Conservation (phyloP, 2,113 vertebrate genomes). For the Dendropsophus ebraccatus region DNA sequence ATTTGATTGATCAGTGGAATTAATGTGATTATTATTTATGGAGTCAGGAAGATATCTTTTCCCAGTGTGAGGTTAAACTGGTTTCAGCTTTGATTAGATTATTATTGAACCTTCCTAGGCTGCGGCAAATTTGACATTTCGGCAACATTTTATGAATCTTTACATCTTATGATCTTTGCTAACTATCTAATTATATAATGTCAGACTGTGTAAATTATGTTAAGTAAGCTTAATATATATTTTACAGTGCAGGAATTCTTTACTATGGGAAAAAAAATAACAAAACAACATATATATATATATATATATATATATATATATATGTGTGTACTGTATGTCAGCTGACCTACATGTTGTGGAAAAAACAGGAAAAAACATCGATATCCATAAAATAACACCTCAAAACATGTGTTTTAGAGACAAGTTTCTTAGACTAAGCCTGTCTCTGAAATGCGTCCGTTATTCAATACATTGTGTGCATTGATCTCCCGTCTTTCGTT, state of each 20-base stretch:
- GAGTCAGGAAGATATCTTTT: neutral
- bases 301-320: too few species aligned
- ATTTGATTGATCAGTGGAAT: conserved; percentile 1
- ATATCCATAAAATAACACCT: too few species aligned
- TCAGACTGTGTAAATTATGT: neutral
- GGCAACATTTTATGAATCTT: neutral
- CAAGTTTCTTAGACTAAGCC: too few species aligned
- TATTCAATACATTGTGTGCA: too few species aligned
- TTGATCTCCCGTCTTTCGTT: too few species aligned
- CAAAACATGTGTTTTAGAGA: too few species aligned
- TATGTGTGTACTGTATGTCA: too few species aligned
- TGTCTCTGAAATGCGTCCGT: too few species aligned
- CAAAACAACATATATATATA: too few species aligned
- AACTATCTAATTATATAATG: conserved; percentile 2
- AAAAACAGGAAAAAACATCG: too few species aligned
- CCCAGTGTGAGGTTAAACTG: neutral
- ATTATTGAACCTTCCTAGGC: neutral
- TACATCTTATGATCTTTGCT: neutral
- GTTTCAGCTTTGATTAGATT: neutral
- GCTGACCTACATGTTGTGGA: too few species aligned
- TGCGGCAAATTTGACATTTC: neutral
- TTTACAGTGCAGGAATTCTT: neutral
- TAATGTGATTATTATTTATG: neutral
- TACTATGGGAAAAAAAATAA: too few species aligned
- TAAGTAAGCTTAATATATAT: neutral